Conservation (phyloP, 1,140 invertebrate genomes). For the Bursaphelenchus mucronatus region DNA sequence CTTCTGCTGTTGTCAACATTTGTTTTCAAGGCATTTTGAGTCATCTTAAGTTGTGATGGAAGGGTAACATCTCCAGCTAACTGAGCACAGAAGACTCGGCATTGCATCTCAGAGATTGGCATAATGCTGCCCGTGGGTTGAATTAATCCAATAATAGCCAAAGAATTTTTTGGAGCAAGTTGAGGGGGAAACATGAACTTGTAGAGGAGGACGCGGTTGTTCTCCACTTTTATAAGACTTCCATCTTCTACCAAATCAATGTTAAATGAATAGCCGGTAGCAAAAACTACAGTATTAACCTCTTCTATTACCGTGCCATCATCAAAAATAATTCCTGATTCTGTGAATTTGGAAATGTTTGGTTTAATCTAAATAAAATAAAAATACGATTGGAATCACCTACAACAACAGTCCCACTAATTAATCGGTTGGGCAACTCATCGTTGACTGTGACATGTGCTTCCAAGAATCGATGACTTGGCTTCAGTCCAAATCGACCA, state of each 20-base stretch:
- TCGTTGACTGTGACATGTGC: slow-evolving; percentile 66
- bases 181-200: slow-evolving; percentile 63
- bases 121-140: slow-evolving; percentile 64
- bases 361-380: slow-evolving; percentile 55
- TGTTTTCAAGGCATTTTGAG: slow-evolving; percentile 19
- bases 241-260: slow-evolving; percentile 54
- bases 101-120: slow-evolving; percentile 65
- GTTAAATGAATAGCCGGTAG: slow-evolving; percentile 60
- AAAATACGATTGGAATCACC: slow-evolving; percentile 25
- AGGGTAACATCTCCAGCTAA: slow-evolving; percentile 26
- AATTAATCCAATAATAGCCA: slow-evolving; percentile 63
- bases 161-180: slow-evolving; percentile 50
- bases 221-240: slow-evolving; percentile 32
- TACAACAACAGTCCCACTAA: slow-evolving; percentile 61
- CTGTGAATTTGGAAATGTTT: slow-evolving; percentile 58
- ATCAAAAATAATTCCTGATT: slow-evolving; percentile 60
- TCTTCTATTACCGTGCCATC: slow-evolving; percentile 52
- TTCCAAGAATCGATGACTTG: slow-evolving; percentile 59
- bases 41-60: slow-evolving; percentile 28
- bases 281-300: slow-evolving; percentile 44
- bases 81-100: slow-evolving; percentile 58
- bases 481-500: slow-evolving; percentile 61
- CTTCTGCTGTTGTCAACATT: slow-evolving; percentile 38
- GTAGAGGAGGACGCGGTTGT: slow-evolving; percentile 62
- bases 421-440: slow-evolving; percentile 64